phyloP scores from a whole-genome alignment of 2,113 vertebrate genomes.

The Nansenia antarctica region DNA sequence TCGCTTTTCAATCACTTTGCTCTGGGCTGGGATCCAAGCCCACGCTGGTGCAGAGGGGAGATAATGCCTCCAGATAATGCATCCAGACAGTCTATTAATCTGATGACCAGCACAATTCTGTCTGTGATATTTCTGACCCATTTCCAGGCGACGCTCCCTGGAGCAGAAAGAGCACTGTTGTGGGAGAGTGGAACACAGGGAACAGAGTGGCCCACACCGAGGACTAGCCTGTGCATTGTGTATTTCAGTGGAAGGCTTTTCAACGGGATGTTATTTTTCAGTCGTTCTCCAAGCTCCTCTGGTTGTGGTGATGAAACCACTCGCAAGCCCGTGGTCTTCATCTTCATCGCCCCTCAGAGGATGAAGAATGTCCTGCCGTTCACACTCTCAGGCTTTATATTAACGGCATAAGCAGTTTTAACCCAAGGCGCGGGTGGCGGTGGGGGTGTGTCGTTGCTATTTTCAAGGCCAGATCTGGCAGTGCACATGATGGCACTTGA shows the following conservation, averaged over 20 bases:
- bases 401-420: too few relatives aligned
- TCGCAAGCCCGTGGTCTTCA: conserved; percentile 14
- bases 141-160: conserved; percentile 32
- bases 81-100: conserved; percentile 60
- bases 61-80: conserved; percentile 62
- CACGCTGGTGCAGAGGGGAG: conserved; percentile 26
- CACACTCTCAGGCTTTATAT: too few relatives aligned
- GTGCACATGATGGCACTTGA: too few relatives aligned
- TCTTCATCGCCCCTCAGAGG: too few relatives aligned
- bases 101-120: conserved; percentile 58
- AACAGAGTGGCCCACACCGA: too few relatives aligned
- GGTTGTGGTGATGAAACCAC: conserved; percentile 45
- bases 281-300: conserved; percentile 53
- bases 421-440: too few relatives aligned
- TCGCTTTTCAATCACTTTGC: conserved; percentile 63
- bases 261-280: too few relatives aligned
- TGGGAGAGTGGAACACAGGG: too few relatives aligned
- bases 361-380: too few relatives aligned
- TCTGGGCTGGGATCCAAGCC: conserved; percentile 57
- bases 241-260: conserved; percentile 11
- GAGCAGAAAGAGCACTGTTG: neutral
- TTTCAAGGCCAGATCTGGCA: too few relatives aligned
- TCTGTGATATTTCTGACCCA: conserved; percentile 61
- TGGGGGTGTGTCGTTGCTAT: too few relatives aligned
- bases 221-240: conserved; percentile 23